Conservation (phyloP, 2,113 vertebrate species). For the Urocolius indicus region DNA sequence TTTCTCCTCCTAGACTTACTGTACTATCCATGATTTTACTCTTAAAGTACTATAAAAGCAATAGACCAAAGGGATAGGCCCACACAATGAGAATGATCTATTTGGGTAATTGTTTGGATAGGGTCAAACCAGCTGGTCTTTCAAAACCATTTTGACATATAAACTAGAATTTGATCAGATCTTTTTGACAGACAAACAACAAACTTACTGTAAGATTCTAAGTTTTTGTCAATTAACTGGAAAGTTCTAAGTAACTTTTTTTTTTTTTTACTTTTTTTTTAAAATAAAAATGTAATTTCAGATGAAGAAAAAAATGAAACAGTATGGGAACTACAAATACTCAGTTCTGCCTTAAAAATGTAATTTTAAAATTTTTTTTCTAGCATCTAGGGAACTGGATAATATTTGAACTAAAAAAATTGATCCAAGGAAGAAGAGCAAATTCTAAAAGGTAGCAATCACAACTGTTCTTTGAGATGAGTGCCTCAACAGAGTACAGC, state of each 20-base stretch:
- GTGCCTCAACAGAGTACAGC: fast-evolving
- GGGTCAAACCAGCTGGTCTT: neutral
- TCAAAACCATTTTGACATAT: neutral
- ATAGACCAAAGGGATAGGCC: neutral
- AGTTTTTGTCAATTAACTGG: neutral
- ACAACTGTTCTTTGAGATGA: fast-evolving
- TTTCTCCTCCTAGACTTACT: neutral
- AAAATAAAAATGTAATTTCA: neutral
- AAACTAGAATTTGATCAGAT: neutral
- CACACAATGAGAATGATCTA: neutral
- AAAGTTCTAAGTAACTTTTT: neutral
- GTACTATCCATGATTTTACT: neutral
- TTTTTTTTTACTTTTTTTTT: neutral
- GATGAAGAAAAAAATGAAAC: neutral
- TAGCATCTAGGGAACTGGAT: neutral
- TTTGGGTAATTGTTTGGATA: neutral
- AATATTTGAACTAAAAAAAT: neutral
- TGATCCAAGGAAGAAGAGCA: neutral
- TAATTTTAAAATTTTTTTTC: neutral
- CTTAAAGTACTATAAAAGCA: neutral
- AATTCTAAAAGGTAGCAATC: neutral
- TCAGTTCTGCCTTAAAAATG: neutral
- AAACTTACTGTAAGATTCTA: neutral
- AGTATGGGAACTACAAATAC: neutral
- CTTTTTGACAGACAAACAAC: neutral